Evolutionary conservation across 2,113 vertebrate species (phyloP).

Genomic region (Calonectris borealis): DNA sequence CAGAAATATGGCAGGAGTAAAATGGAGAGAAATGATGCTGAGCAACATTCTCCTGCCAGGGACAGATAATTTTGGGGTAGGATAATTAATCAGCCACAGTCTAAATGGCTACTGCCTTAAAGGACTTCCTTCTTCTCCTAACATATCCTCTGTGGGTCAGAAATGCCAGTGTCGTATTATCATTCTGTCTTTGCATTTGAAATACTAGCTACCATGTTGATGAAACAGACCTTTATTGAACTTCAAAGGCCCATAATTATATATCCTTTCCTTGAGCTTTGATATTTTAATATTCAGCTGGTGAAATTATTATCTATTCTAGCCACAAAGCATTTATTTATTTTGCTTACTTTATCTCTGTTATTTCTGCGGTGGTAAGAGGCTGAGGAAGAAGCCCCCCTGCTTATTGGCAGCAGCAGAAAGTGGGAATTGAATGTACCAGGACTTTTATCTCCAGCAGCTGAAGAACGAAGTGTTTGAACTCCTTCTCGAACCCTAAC

Average conservation of each 20-base stretch:
- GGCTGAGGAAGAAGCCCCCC: constrained; percentile 59
- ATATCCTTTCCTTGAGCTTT: constrained; percentile 72
- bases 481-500: constrained; percentile 16
- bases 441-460: constrained; percentile 68
- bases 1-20: background rate
- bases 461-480: constrained; percentile 58
- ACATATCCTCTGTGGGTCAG: constrained; percentile 47
- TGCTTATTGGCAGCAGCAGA: constrained; percentile 67
- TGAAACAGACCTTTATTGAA: constrained; percentile 72
- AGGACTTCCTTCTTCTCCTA: constrained; percentile 62
- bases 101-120: constrained; percentile 30
- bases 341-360: constrained; percentile 74
- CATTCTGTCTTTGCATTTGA: constrained; percentile 67
- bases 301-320: constrained; percentile 77
- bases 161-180: constrained; percentile 63
- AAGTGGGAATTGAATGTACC: constrained; percentile 65
- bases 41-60: background rate
- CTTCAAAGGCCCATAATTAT: constrained; percentile 73
- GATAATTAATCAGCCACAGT: constrained; percentile 20
- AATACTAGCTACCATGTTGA: constrained; percentile 35
- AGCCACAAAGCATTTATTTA: constrained; percentile 73
- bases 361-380: constrained; percentile 68
- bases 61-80: background rate
- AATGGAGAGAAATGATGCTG: background rate
- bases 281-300: constrained; percentile 78